Percentiles rank a stretch among this genome's conserved stretches.
Evolutionary conservation across 1,140 invertebrate species (phyloP).

Genomic region (Belonocnema kinseyi): DNA sequence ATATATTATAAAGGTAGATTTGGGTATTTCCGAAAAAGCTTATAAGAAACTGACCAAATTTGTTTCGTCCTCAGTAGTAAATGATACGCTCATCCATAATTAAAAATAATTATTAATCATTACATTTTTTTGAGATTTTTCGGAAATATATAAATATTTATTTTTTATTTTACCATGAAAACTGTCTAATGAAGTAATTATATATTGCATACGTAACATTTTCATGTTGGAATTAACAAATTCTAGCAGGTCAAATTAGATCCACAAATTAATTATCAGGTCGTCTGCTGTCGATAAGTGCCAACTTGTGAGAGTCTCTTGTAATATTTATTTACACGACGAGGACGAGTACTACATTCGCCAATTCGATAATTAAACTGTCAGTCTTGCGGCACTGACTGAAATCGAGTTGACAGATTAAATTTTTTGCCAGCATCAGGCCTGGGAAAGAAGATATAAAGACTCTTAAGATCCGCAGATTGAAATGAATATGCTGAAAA

Average conservation of each 20-base stretch:
- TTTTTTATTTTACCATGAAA: too few relatives aligned
- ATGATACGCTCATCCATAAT: too few relatives aligned
- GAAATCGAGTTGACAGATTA: constrained; percentile 5
- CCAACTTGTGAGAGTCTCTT: too few relatives aligned
- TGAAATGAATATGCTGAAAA: neutral
- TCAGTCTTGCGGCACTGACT: neutral
- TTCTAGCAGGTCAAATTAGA: neutral
- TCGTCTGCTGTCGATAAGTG: too few relatives aligned
- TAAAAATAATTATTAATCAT: too few relatives aligned
- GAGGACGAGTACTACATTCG: neutral
- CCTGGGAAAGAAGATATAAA: constrained; percentile 10
- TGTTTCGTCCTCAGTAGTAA: too few relatives aligned
- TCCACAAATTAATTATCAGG: too few relatives aligned
- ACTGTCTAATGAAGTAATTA: too few relatives aligned
- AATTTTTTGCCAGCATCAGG: neutral
- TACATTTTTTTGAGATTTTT: neutral
- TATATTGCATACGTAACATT: too few relatives aligned
- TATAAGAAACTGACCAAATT: too few relatives aligned
- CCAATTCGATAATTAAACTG: constrained; percentile 6
- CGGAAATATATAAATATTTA: neutral
- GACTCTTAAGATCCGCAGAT: neutral
- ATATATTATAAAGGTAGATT: too few relatives aligned
- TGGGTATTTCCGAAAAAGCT: too few relatives aligned
- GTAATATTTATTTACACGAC: neutral
- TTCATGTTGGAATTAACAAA: neutral